phyloP scores from a whole-genome alignment of 2,888 invertebrate species.

The Aporophyla lueneburgensis region DNA sequence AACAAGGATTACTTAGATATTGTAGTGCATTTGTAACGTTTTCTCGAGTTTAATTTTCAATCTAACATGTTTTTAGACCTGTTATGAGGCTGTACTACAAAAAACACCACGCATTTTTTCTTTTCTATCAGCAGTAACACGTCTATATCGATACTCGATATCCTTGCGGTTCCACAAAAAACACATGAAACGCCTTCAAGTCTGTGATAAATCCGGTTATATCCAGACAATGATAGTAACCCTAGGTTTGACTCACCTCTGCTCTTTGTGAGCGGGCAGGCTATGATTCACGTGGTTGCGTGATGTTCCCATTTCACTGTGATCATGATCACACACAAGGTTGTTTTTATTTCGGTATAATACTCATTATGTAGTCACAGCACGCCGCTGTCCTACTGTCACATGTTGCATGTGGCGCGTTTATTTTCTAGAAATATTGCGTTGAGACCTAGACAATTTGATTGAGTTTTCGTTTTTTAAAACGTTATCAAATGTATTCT shows the following conservation, averaged over 20 bases:
- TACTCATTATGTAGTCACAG: constrained; percentile 69
- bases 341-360: constrained; percentile 74
- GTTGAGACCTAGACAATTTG: not conserved
- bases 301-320: constrained; percentile 79
- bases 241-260: constrained; percentile 67
- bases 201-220: constrained; percentile 64
- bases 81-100: not conserved
- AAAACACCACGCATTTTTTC: constrained; percentile 9
- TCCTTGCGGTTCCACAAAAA: constrained; percentile 51
- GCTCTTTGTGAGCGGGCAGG: constrained; percentile 54
- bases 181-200: constrained; percentile 49
- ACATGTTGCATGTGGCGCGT: constrained; percentile 37
- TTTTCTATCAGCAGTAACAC: constrained; percentile 26
- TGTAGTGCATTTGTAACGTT: not conserved
- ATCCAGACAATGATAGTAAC: constrained; percentile 61
- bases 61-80: not conserved
- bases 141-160: constrained; percentile 43
- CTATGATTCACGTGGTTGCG: constrained; percentile 79
- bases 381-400: constrained; percentile 52
- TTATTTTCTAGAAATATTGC: constrained; percentile 51
- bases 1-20: not conserved
- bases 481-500: not conserved
- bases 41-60: not conserved
- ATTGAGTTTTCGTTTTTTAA: not conserved
- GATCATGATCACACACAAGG: constrained; percentile 72